phyloP scores from a whole-genome alignment of 1,140 invertebrate species.

The Lanistes nyassanus region DNA sequence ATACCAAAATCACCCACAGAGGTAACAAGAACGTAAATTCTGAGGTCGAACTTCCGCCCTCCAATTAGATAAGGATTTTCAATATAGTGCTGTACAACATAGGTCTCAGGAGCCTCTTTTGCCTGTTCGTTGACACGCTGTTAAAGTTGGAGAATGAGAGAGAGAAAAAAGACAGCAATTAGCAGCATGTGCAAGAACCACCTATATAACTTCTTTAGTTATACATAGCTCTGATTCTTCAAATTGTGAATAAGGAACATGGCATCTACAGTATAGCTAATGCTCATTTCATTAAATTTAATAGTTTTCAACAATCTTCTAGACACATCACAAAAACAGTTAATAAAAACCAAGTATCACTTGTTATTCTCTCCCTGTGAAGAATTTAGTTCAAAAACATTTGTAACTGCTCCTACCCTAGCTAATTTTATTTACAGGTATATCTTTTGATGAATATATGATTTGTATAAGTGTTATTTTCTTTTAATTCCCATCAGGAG shows the following conservation, averaged over 20 bases:
- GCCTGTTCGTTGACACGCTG: constrained; percentile 42
- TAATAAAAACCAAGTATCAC: no score
- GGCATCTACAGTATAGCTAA: no score
- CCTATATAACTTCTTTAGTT: not conserved
- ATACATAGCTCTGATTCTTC: not conserved
- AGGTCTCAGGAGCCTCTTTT: constrained; percentile 54
- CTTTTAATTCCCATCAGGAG: no score
- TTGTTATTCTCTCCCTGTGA: not conserved
- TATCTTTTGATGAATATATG: no score
- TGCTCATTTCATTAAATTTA: no score
- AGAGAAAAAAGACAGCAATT: no score
- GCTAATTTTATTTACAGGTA: not conserved
- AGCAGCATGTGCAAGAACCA: not conserved
- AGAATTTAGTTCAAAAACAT: not conserved
- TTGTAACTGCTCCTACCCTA: no score
- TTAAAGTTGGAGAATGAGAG: constrained; percentile 47
- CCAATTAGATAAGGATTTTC: constrained; percentile 63
- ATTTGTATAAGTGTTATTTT: no score
- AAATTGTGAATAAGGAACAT: no score
- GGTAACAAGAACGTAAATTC: constrained; percentile 63
- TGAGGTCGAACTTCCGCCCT: constrained; percentile 64
- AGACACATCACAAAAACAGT: not conserved
- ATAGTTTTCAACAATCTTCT: no score
- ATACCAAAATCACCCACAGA: constrained; percentile 52
- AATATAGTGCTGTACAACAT: constrained; percentile 63